Base-by-base conservation (phyloP, 1,140 invertebrate species). In the Nomia melanderi region DNA sequence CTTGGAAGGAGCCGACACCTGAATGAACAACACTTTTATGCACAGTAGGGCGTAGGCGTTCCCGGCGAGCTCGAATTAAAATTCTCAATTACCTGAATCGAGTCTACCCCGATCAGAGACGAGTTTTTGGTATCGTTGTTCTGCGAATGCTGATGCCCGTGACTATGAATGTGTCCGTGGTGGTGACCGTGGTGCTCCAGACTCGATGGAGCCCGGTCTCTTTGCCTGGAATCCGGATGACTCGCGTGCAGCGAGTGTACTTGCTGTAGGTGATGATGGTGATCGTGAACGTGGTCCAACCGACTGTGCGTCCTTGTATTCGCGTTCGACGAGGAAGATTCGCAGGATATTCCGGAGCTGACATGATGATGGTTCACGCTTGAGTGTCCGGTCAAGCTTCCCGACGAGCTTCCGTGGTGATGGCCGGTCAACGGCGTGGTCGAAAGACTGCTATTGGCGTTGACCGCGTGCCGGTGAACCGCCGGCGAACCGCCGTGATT, bases 1-100 rank as follows among this genome's bases (percentile, higher is more conserved):
- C 82, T 91, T 92, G 56, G 88, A 86, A 36, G 87, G 89, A 7
- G 87, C 65, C 39, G 87, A 87, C 44, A 92, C 89, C 90, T 92
- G 71, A 39, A 67, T 2, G 27, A 56, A 74, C 12, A 25, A 50
- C 6, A n/a, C 17, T 20, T 50, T n/a, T 7, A 17, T 44, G 5
- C 3, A 17, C 41, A 44, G 36, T 6, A 11, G 8, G 1, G 8
- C 36, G 36, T 39, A 4, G n/a, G 36, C 36, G 36, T 39, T 11
- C 36, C 36, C 36, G 36, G 36, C 36, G 36, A 11, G 11, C 36
- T 39, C 11, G 36, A 0, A 39, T 39, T 14, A 2, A 14, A n/a
- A 47, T 2, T 47, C 11, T 25, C 8, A 63, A 78, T 59, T 82
- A 91, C 90, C 87, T 91, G 90, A 60, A 90, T 89, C n/a, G 86